Percentiles rank a stretch among this genome's conserved stretches.
These are phyloP conservation scores for Carlito syrichta DNA, from an alignment of 2,113 vertebrate genomes.

Conservation along the genomic window DNA sequence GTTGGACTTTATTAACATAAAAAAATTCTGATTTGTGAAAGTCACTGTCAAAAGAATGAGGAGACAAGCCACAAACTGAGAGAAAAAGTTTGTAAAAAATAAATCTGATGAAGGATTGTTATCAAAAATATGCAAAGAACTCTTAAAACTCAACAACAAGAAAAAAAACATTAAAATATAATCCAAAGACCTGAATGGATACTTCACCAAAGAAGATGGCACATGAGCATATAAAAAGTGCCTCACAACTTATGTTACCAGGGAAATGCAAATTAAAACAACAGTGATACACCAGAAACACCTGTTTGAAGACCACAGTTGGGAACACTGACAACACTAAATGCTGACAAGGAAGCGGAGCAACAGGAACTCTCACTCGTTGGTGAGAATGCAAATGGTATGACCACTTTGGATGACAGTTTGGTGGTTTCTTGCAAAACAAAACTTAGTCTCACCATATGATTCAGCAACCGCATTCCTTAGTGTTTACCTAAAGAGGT, in stretches of 20 bases:
- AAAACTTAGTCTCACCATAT: background rate
- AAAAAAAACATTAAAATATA: background rate
- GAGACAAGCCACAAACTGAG: background rate
- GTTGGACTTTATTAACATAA: background rate
- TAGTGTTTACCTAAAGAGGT: background rate
- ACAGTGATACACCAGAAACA: background rate
- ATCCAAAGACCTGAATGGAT: background rate
- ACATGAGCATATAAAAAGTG: background rate
- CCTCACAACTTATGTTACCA: background rate
- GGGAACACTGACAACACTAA: background rate
- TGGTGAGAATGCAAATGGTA: background rate
- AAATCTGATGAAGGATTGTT: background rate
- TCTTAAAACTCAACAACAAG: background rate
- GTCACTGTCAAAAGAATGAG: background rate
- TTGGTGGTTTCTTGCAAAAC: background rate
- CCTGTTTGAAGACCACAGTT: background rate
- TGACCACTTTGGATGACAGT: background rate
- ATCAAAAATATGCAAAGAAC: background rate
- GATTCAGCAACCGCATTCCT: background rate
- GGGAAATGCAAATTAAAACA: background rate
- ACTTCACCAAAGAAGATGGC: background rate
- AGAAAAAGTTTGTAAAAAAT: background rate
- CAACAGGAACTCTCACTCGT: background rate
- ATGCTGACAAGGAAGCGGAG: background rate
- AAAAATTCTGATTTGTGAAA: background rate